Evolutionary conservation across 2,113 vertebrate species (phyloP).

Genomic region (Catharus minimus): DNA sequence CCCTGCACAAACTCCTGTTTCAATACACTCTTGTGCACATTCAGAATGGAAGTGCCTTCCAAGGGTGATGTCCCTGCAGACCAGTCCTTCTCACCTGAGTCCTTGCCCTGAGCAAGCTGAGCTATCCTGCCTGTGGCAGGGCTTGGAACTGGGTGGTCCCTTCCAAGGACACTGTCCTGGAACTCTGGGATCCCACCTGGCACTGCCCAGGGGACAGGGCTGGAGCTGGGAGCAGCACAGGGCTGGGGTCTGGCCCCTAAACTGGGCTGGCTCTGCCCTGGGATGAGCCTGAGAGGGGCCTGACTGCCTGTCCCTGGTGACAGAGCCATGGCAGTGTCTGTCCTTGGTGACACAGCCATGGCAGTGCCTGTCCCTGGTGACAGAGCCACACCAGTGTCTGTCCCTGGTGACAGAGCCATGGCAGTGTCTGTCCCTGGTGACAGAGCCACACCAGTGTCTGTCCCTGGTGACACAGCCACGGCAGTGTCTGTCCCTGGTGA

Average conservation of each 20-base stretch:
- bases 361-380: not conserved
- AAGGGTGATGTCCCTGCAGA: not conserved
- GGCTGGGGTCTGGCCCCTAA: not conserved
- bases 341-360: not conserved
- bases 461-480: too few relatives aligned
- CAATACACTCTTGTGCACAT: fast-evolving
- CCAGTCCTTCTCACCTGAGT: fast-evolving
- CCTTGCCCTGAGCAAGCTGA: not conserved
- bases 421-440: too few relatives aligned
- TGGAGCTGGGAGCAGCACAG: not conserved
- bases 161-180: not conserved
- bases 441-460: too few relatives aligned
- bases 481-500: too few relatives aligned
- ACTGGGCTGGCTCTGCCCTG: not conserved
- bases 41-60: not conserved
- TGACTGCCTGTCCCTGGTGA: not conserved
- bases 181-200: fast-evolving
- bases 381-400: fast-evolving
- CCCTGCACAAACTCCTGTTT: not conserved
- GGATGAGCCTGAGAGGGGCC: fast-evolving
- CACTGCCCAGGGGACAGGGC: fast-evolving
- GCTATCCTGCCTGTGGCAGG: fast-evolving
- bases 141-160: fast-evolving
- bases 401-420: not conserved
- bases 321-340: not conserved